Conservation (phyloP, 2,888 invertebrate species). For the Baronia brevicornis region DNA sequence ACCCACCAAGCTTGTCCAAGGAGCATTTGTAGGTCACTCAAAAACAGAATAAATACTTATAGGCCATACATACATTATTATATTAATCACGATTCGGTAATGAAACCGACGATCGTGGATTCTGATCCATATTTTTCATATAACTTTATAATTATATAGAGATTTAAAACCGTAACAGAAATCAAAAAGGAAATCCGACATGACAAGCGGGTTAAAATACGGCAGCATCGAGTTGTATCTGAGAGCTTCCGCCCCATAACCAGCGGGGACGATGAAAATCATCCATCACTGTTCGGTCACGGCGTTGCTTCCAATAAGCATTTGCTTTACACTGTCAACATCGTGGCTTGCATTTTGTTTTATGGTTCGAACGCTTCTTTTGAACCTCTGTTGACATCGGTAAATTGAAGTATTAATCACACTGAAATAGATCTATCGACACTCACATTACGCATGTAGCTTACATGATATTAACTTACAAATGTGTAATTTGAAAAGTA, state of each 20-base stretch:
- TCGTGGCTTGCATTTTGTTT: slow-evolving; percentile 1
- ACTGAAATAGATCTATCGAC: too few relatives aligned
- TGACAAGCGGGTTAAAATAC: slow-evolving; percentile 45
- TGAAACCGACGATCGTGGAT: too few relatives aligned
- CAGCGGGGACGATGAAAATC: slow-evolving; percentile 55
- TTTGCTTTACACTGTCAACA: slow-evolving; percentile 4
- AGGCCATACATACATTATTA: too few relatives aligned
- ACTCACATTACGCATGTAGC: too few relatives aligned
- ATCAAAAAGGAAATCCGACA: slow-evolving; percentile 44
- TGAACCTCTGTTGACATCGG: neutral
- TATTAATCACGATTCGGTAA: too few relatives aligned
- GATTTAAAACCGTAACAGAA: slow-evolving; percentile 38
- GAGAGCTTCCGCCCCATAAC: slow-evolving; percentile 46
- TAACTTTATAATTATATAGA: slow-evolving; percentile 16
- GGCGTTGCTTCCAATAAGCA: slow-evolving; percentile 39
- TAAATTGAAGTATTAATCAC: too few relatives aligned
- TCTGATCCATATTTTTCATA: neutral
- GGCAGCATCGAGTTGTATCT: slow-evolving; percentile 42
- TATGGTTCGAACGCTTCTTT: neutral
- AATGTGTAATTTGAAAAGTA: too few relatives aligned
- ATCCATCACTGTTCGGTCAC: slow-evolving; percentile 60
- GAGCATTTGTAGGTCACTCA: too few relatives aligned
- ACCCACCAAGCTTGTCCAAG: too few relatives aligned
- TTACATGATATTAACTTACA: too few relatives aligned
- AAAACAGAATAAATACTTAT: too few relatives aligned